Evolutionary conservation across 2,797 vertebrate species (phyloP).

Genomic region (Falco cherrug): DNA sequence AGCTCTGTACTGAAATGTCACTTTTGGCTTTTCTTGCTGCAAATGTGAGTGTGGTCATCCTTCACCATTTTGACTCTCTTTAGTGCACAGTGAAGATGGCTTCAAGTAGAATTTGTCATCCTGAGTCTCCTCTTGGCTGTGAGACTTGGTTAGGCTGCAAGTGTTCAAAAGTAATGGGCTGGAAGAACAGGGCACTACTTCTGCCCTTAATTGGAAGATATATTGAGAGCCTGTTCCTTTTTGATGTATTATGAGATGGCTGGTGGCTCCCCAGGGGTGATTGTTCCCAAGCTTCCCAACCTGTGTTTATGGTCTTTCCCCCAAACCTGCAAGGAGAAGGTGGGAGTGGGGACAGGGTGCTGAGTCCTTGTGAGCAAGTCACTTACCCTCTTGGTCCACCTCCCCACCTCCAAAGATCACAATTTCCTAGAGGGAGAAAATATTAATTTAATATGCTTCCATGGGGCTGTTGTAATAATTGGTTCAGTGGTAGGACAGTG

Average conservation of each 20-base stretch:
- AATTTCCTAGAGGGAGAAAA: not conserved
- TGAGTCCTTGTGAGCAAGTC: not conserved
- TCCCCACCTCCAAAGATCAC: not conserved
- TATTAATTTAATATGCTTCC: not conserved
- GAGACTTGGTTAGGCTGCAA: not conserved
- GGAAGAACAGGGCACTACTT: not conserved
- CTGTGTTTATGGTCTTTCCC: not conserved
- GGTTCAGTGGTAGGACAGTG: accelerated
- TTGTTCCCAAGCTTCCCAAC: not conserved
- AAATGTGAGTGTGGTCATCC: not conserved
- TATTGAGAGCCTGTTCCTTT: not conserved
- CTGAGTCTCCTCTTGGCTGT: accelerated
- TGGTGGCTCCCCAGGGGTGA: not conserved
- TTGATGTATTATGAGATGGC: not conserved
- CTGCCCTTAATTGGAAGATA: not conserved
- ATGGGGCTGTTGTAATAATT: not conserved
- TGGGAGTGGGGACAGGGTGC: not conserved
- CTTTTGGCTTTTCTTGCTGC: not conserved
- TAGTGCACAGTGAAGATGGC: not conserved
- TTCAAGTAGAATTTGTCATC: not conserved
- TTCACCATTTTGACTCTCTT: not conserved
- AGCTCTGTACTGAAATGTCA: not conserved
- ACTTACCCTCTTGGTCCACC: not conserved
- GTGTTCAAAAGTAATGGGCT: not conserved
- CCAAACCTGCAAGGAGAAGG: not conserved